Evolutionary conservation across 1,140 invertebrate species (phyloP).

Genomic region (Sitobion miscanthi): DNA sequence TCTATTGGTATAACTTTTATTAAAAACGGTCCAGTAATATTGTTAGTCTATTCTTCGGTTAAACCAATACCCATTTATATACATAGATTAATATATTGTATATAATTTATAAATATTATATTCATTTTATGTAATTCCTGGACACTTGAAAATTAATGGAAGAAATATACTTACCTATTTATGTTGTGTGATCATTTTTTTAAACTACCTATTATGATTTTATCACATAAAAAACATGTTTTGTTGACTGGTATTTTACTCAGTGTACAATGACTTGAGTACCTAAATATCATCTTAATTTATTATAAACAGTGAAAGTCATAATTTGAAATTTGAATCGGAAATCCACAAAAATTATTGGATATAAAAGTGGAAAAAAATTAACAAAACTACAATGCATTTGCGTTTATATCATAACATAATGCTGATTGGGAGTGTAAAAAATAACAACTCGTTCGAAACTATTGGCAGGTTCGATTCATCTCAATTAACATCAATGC

Average conservation of each 20-base stretch:
- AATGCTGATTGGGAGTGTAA: not conserved
- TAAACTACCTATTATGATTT: not conserved
- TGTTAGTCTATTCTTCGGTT: too few species aligned
- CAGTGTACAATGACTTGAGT: not conserved
- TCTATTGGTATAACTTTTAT: too few species aligned
- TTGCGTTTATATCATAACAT: not conserved
- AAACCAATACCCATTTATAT: too few species aligned
- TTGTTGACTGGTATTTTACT: not conserved
- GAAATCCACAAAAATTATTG: not conserved
- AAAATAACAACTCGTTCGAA: not conserved
- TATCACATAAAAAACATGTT: not conserved
- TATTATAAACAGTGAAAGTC: not conserved
- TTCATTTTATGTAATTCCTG: not conserved
- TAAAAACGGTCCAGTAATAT: too few species aligned
- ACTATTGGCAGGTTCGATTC: not conserved
- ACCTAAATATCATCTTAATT: not conserved
- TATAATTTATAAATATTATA: not conserved
- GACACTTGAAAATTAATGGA: not conserved
- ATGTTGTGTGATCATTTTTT: not conserved
- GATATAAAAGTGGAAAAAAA: constrained; percentile 3
- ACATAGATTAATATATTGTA: too few species aligned
- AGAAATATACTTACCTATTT: not conserved
- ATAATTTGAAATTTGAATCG: not conserved
- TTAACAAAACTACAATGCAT: not conserved
- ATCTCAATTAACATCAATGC: constrained; percentile 5